These are phyloP conservation scores for Corvus cornix DNA, from an alignment of 2,113 vertebrate species.

Conservation along the genomic window DNA sequence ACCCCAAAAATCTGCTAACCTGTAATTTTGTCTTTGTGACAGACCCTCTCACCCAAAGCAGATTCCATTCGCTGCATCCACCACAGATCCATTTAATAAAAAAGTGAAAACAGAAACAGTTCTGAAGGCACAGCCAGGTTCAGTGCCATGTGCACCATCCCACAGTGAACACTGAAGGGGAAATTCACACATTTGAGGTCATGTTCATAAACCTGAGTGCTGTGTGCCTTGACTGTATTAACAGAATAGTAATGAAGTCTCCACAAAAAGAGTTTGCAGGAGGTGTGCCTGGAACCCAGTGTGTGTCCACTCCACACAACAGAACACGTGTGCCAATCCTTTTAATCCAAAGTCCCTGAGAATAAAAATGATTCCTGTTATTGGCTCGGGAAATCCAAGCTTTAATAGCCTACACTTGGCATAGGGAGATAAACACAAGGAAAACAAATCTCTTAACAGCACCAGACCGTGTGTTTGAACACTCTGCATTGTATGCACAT, in stretches of 20 bases:
- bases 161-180: background rate
- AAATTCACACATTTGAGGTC: background rate
- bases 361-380: background rate
- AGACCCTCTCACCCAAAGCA: background rate
- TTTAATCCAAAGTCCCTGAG: background rate
- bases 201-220: background rate
- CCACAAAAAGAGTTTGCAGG: slow-evolving; percentile 30
- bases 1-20: background rate
- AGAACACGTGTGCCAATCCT: background rate
- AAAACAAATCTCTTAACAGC: slow-evolving; percentile 36
- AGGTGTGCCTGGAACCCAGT: slow-evolving; percentile 15
- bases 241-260: slow-evolving; percentile 2
- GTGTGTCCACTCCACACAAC: background rate
- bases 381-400: background rate
- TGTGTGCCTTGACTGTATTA: background rate
- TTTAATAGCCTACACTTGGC: slow-evolving; percentile 5
- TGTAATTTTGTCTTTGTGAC: background rate
- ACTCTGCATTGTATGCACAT: background rate
- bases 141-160: background rate
- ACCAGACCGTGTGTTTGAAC: slow-evolving; percentile 13
- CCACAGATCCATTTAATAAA: background rate
- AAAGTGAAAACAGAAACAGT: background rate
- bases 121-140: background rate
- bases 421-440: slow-evolving; percentile 40
- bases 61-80: background rate